phyloP scores from a whole-genome alignment of 2,797 vertebrate species.

The Cryptoblepharus egeriae region DNA sequence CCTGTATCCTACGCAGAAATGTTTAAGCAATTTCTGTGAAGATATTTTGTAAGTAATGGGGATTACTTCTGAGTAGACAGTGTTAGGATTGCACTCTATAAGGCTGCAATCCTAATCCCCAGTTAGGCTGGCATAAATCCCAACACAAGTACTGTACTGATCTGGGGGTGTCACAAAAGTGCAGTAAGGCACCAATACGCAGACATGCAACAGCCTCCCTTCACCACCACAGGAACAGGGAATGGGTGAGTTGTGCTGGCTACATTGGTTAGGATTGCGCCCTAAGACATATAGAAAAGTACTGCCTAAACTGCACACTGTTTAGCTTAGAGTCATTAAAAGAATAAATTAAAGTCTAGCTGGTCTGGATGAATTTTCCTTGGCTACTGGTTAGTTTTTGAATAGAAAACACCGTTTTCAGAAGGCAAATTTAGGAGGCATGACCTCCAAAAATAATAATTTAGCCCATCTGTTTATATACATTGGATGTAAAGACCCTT shows the following conservation, averaged over 20 bases:
- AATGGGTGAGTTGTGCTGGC: too few relatives aligned
- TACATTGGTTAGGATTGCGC: too few relatives aligned
- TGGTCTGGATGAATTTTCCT: constrained; percentile 28
- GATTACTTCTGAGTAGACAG: too few relatives aligned
- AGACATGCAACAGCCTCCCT: too few relatives aligned
- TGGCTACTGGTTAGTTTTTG: constrained; percentile 49
- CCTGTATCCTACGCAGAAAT: background rate
- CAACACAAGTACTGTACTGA: too few relatives aligned
- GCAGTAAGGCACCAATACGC: too few relatives aligned
- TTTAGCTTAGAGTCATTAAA: constrained; percentile 46
- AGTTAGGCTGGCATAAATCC: too few relatives aligned
- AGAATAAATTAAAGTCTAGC: background rate
- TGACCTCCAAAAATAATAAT: constrained; percentile 35
- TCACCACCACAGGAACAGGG: too few relatives aligned
- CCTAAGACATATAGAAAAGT: constrained; percentile 10
- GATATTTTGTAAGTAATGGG: too few relatives aligned
- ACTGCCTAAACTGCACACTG: constrained; percentile 30
- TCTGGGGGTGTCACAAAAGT: too few relatives aligned
- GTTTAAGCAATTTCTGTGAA: background rate
- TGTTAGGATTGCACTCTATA: too few relatives aligned
- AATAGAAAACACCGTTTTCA: constrained; percentile 26
- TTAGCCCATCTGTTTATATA: background rate
- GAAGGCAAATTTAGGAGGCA: constrained; percentile 21
- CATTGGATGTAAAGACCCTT: constrained; percentile 11
- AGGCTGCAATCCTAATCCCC: too few relatives aligned